Evolutionary conservation across 1,140 invertebrate species (phyloP).

Genomic region (Gryon sp.): DNA sequence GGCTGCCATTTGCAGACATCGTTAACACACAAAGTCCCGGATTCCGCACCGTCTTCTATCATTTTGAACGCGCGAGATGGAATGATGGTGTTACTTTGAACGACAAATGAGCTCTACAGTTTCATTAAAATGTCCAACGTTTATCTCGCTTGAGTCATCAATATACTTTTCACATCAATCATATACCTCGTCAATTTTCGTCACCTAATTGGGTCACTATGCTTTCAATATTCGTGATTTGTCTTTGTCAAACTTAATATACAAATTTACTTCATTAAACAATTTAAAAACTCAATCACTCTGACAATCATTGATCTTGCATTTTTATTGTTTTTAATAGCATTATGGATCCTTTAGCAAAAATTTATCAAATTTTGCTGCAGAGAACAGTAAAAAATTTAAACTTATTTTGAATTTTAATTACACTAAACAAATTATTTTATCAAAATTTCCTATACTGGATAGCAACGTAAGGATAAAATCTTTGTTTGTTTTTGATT

Average conservation of each 20-base stretch:
- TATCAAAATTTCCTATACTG: no score
- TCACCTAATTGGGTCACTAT: slow-evolving; percentile 35
- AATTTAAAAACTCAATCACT: no score
- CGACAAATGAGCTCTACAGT: slow-evolving; percentile 57
- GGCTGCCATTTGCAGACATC: slow-evolving; percentile 58
- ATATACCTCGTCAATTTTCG: slow-evolving; percentile 8
- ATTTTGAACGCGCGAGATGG: slow-evolving; percentile 14
- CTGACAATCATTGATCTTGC: no score
- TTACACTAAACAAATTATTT: no score
- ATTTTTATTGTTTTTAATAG: no score
- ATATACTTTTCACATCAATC: slow-evolving; percentile 29
- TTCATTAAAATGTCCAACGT: slow-evolving; percentile 51
- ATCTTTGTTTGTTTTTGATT: no score
- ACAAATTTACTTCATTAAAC: no score
- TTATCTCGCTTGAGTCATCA: slow-evolving; percentile 37
- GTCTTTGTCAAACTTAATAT: not conserved
- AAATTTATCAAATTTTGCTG: no score
- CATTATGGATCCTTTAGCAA: no score
- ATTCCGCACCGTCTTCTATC: slow-evolving; percentile 35
- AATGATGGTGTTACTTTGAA: slow-evolving; percentile 56
- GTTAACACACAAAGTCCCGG: slow-evolving; percentile 44
- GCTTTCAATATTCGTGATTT: slow-evolving; percentile 36
- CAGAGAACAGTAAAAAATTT: no score
- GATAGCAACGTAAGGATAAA: no score
- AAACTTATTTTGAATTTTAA: no score